These are phyloP conservation scores for Lucilia sericata DNA, from an alignment of 1,140 invertebrate species.

Conservation along the genomic window DNA sequence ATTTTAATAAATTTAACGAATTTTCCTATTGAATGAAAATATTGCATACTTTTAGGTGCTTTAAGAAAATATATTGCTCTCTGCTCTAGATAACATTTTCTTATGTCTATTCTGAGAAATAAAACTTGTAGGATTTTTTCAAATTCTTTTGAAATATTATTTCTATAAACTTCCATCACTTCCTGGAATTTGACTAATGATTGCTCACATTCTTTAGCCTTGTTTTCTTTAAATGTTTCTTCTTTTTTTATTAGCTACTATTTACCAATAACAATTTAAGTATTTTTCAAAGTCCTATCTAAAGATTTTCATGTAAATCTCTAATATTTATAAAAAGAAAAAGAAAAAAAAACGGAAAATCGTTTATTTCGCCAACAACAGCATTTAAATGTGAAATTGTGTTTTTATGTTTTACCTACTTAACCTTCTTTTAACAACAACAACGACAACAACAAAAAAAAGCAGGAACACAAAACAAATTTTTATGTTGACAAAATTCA, in stretches of 20 bases:
- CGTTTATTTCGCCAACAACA: neutral
- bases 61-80: too few relatives aligned
- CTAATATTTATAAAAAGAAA: neutral
- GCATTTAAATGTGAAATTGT: neutral
- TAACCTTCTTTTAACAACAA: neutral
- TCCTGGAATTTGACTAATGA: too few relatives aligned
- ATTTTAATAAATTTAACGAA: too few relatives aligned
- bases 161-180: too few relatives aligned
- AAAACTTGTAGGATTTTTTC: too few relatives aligned
- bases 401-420: neutral
- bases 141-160: too few relatives aligned
- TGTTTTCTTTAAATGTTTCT: too few relatives aligned
- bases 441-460: neutral
- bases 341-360: neutral
- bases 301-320: constrained; percentile 5
- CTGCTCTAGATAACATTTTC: too few relatives aligned
- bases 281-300: neutral
- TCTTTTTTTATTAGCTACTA: neutral
- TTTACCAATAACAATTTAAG: neutral
- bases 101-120: too few relatives aligned
- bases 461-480: neutral
- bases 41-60: too few relatives aligned
- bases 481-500: neutral
- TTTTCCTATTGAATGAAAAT: too few relatives aligned
- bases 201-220: too few relatives aligned